Percentiles rank a stretch among this genome's conserved stretches.
Conservation (phyloP, 64 coral and sea anemone genomes). For the Actinia tenebrosa region DNA sequence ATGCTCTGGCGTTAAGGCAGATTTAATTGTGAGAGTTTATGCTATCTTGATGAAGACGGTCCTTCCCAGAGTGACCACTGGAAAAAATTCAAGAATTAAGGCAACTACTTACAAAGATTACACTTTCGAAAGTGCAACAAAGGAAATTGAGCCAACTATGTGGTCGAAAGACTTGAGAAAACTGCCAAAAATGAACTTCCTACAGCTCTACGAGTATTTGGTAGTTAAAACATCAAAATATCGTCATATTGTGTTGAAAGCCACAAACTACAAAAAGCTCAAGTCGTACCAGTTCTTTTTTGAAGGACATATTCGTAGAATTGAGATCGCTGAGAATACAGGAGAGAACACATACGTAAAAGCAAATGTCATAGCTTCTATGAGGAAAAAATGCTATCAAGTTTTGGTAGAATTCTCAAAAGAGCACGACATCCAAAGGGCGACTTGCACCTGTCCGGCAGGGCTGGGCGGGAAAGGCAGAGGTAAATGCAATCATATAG, state of each 20-base stretch:
- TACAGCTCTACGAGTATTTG: no score
- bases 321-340: constrained; percentile 29
- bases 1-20: constrained; percentile 19
- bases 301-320: constrained; percentile 14
- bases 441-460: constrained; percentile 30
- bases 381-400: constrained; percentile 45
- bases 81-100: background rate
- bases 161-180: no score
- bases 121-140: constrained; percentile 19
- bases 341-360: constrained; percentile 44
- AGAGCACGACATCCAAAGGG: constrained; percentile 20
- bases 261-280: no score
- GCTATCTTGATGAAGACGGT: constrained; percentile 15
- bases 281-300: background rate
- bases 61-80: constrained; percentile 4
- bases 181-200: no score
- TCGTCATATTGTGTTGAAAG: no score
- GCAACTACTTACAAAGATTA: background rate
- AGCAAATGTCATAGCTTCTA: constrained; percentile 46
- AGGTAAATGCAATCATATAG: constrained; percentile 63
- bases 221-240: no score
- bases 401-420: constrained; percentile 35
- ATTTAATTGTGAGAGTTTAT: constrained; percentile 11
- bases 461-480: constrained; percentile 32
- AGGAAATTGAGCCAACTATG: constrained; percentile 13